Conservation (phyloP, 2,113 vertebrate genomes). For the Callipepla squamata region DNA sequence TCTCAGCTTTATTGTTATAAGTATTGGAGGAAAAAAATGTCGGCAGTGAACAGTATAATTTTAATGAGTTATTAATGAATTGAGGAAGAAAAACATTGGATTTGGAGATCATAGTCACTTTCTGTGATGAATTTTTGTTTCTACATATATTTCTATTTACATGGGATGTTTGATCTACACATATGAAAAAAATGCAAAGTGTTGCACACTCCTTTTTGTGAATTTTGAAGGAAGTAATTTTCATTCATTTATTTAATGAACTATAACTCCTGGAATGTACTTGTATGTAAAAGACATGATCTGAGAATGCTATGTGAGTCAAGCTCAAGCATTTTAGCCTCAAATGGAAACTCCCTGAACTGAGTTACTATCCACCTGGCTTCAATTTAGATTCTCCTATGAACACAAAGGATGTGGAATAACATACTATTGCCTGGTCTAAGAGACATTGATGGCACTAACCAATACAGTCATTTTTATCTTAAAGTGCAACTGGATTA, state of each 20-base stretch:
- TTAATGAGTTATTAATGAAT: background rate
- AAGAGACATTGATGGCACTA: background rate
- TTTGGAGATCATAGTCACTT: background rate
- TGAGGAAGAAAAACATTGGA: background rate
- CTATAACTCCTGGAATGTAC: background rate
- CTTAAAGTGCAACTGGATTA: background rate
- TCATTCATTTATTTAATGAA: background rate
- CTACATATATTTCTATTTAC: background rate
- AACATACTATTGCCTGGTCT: background rate
- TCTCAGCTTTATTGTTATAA: background rate
- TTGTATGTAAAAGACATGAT: accelerated
- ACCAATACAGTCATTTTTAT: background rate
- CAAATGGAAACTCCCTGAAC: background rate
- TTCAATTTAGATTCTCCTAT: background rate
- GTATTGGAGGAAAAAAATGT: background rate
- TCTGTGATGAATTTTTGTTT: background rate
- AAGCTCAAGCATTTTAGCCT: background rate
- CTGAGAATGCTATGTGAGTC: background rate
- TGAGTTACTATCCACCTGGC: background rate
- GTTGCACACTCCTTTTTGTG: accelerated
- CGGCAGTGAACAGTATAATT: background rate
- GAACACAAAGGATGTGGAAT: background rate
- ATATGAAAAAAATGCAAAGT: background rate
- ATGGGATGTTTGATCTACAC: background rate
- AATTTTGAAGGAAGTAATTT: background rate